These are phyloP conservation scores for Stratiolaelaps scimitus DNA, from an alignment of 1,140 invertebrate species.

Conservation along the genomic window DNA sequence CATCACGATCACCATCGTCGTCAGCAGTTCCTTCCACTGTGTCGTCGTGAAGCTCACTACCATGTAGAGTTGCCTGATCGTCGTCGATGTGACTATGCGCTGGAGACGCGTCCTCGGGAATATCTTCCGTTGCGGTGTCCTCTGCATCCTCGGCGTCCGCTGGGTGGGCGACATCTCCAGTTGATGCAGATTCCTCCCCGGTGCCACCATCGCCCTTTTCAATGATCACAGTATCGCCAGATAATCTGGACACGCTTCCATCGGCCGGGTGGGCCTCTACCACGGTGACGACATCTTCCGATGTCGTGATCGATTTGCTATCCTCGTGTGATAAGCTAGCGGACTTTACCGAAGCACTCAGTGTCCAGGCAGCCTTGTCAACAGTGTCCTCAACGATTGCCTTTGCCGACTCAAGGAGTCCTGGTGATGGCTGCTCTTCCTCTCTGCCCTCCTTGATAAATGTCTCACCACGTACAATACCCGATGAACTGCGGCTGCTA, in stretches of 20 bases:
- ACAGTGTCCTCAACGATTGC: constrained; percentile 6
- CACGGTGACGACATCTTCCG: constrained; percentile 18
- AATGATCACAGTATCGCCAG: constrained; percentile 21
- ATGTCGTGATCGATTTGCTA: constrained; percentile 22
- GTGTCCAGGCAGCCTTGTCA: background rate
- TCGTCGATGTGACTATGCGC: no score
- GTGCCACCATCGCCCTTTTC: constrained; percentile 5
- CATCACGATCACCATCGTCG: no score
- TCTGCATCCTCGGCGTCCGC: no score
- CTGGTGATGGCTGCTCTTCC: background rate
- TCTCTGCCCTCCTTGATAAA: background rate
- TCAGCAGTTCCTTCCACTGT: no score
- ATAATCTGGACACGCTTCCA: constrained; percentile 9
- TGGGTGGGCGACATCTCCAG: no score
- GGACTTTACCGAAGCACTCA: constrained; percentile 14
- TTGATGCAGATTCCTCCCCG: no score
- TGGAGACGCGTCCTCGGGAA: no score
- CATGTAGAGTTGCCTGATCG: no score
- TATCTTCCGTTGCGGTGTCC: no score
- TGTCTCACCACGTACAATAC: constrained; percentile 3
- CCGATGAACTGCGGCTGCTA: background rate
- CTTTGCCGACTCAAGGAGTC: background rate
- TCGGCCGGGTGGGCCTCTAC: background rate
- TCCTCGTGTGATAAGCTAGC: constrained; percentile 10
- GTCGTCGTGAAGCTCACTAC: no score